Percentiles rank a stretch among this genome's conserved stretches.
phyloP scores from a whole-genome alignment of 2,888 invertebrate species.

The Ephialtes manifestator region DNA sequence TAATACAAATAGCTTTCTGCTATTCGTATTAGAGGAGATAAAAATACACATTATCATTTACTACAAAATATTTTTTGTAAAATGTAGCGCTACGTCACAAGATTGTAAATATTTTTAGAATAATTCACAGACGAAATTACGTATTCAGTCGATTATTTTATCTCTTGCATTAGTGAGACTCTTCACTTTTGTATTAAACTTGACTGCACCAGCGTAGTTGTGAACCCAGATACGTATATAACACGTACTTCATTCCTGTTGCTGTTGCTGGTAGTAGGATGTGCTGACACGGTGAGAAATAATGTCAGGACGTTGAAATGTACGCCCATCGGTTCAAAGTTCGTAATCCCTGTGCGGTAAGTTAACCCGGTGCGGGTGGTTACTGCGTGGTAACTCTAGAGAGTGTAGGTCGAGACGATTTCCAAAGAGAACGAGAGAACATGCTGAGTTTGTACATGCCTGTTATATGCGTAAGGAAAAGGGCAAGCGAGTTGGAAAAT shows the following conservation, averaged over 20 bases:
- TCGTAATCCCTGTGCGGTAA: constrained; percentile 49
- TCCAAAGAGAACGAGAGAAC: constrained; percentile 36
- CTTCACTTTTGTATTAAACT: constrained; percentile 2
- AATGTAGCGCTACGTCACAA: too few relatives aligned
- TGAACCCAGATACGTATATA: neutral
- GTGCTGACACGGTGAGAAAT: constrained; percentile 52
- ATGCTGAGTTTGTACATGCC: constrained; percentile 14
- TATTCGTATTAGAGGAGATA: too few relatives aligned
- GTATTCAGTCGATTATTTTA: neutral
- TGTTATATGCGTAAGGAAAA: constrained; percentile 8
- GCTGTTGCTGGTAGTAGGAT: neutral
- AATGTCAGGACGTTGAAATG: constrained; percentile 44
- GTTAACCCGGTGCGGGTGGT: constrained; percentile 18
- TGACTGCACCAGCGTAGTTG: neutral
- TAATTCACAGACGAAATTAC: neutral
- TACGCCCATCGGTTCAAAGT: constrained; percentile 60
- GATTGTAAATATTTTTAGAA: too few relatives aligned
- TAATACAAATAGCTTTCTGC: too few relatives aligned
- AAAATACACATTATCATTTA: too few relatives aligned
- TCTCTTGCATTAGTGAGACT: neutral
- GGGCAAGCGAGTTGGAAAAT: constrained; percentile 19
- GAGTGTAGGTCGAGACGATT: constrained; percentile 30
- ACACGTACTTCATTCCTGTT: neutral
- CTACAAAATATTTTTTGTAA: too few relatives aligned
- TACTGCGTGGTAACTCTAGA: constrained; percentile 3